Percentiles rank a stretch among this genome's conserved stretches.
Evolutionary conservation across 2,797 vertebrate genomes (phyloP).

Genomic region (Cyprinella venusta): DNA sequence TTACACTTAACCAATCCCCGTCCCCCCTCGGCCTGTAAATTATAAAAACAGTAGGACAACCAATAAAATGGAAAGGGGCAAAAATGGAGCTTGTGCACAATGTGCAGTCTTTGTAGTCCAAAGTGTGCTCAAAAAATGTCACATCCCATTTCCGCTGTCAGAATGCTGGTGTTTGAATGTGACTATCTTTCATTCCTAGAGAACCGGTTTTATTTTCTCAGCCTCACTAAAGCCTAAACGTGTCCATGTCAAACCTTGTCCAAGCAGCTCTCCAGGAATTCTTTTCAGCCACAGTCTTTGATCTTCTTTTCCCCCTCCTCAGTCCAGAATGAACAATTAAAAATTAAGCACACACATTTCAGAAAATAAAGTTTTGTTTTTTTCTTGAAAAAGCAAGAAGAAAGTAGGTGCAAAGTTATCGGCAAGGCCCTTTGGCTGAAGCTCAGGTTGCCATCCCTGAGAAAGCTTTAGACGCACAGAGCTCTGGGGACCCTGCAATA

Average conservation of each 20-base stretch:
- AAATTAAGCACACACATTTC: not conserved
- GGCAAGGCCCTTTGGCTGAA: constrained; percentile 56
- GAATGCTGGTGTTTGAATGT: constrained; percentile 51
- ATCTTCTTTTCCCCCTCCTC: not conserved
- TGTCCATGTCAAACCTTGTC: not conserved
- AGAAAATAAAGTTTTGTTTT: constrained; percentile 17
- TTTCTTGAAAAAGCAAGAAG: not conserved
- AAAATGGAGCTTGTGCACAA: not conserved
- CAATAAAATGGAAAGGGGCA: constrained; percentile 12
- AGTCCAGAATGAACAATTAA: not conserved
- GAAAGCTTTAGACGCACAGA: constrained; percentile 75
- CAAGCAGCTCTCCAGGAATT: not conserved
- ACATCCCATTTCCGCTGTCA: not conserved
- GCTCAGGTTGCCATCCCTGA: constrained; percentile 41
- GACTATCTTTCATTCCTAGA: not conserved
- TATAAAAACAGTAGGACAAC: constrained; percentile 20
- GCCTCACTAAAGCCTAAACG: not conserved
- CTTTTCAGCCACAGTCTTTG: not conserved
- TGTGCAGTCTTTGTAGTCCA: not conserved
- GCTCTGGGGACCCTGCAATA: constrained; percentile 75
- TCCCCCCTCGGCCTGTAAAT: not conserved
- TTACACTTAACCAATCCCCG: not conserved
- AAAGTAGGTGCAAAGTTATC: constrained; percentile 34
- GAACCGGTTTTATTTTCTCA: constrained; percentile 17
- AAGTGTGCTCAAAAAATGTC: not conserved